Evolutionary conservation across 2,113 vertebrate genomes (phyloP), one percentile per base, ranked within the genome.

Genomic region (Panurus biarmicus): DNA sequence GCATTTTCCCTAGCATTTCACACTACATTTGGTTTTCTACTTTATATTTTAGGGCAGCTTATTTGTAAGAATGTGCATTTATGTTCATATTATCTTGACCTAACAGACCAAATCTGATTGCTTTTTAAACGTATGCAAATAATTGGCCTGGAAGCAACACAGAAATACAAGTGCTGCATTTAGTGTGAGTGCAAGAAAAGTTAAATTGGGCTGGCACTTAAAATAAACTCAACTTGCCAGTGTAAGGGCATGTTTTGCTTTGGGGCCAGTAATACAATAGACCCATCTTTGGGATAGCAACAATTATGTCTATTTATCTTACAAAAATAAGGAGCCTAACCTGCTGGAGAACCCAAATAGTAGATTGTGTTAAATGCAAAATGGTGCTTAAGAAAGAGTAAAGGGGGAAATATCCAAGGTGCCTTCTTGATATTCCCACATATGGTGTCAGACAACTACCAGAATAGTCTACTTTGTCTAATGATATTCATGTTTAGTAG

Each of bases 21-120:
- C 90, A 96, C 94, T 96, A 97, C 95, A 95, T 96, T 98, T 97
- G 91, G 38, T 96, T 90, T 90, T 74, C 84, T 91, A 78, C 77
- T 96, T 96, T 93, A 80, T 87, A 85, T 95, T 97, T 97, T 93
- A 95, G 89, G 81, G 90, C 65, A 94, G 83, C 51, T 96, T 97
- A 93, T 91, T 96, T 93, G 70, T 94, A 95, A 95, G 87, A 96
- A 95, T 70, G 87, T 79, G 56, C 94, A 92, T 91, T 94, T 96
- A 77, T 86, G 87, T 57, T 87, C 71, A 96, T 93, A 97, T 96
- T 93, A 96, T 95, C 84, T 94, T 97, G 92, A 94, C 78, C 93
- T 94, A 95, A 72, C 69, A 94, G 95, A 96, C 33, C 78, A 97
- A 82, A 97, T 96, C 92, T 92, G 93, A 97, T 93, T 95, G 82